phyloP scores from a whole-genome alignment of 2,888 invertebrate genomes.

The Chesias legatella region DNA sequence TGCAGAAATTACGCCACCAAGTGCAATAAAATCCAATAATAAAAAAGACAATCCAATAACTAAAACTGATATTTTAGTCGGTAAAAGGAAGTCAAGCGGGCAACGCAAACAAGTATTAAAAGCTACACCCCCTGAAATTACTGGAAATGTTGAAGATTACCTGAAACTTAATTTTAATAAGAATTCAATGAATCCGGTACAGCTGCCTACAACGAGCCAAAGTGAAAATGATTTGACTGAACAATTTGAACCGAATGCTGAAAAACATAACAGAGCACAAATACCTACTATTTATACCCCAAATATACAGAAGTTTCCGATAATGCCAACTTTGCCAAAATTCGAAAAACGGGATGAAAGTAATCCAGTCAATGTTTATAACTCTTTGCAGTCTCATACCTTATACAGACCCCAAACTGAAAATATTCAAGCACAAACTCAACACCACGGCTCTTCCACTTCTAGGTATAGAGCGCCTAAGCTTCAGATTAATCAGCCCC shows the following conservation, averaged over 20 bases:
- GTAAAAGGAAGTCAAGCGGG: not conserved
- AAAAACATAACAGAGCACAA: not conserved
- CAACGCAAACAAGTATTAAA: slow-evolving; percentile 1
- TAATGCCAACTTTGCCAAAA: not conserved
- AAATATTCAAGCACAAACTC: not conserved
- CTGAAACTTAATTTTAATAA: not conserved
- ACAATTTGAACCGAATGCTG: not conserved
- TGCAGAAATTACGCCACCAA: not conserved
- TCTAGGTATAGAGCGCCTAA: not conserved
- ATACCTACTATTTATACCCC: not conserved
- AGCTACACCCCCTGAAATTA: not conserved
- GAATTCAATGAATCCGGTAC: not conserved
- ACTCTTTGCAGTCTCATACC: slow-evolving; percentile 12
- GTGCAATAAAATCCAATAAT: not conserved
- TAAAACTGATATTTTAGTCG: not conserved
- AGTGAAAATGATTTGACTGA: not conserved
- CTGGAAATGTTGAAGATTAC: not conserved
- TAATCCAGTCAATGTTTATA: slow-evolving; percentile 3
- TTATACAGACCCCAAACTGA: slow-evolving; percentile 9
- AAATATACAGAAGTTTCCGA: not conserved
- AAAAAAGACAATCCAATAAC: not conserved
- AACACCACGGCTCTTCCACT: not conserved
- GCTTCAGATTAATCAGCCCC: not conserved
- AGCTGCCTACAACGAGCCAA: not conserved
- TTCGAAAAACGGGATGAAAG: not conserved